Evolutionary conservation across 2,797 vertebrate species (phyloP).

Genomic region (Hippopotamyrus pictus): DNA sequence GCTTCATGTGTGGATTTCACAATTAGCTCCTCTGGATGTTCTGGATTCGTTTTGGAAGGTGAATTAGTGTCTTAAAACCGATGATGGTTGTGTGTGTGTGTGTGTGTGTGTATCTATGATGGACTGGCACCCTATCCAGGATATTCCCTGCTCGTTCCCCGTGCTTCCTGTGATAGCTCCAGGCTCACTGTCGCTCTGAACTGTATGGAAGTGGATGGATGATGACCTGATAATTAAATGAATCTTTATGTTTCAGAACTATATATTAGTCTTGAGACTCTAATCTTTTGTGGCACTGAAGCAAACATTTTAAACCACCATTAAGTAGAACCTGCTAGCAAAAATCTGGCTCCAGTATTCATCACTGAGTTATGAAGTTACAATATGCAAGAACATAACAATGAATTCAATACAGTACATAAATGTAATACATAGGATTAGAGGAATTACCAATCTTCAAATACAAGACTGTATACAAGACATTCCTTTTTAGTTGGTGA

Average conservation of each 20-base stretch:
- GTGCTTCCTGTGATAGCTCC: neutral
- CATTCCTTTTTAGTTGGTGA: neutral
- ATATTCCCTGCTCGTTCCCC: neutral
- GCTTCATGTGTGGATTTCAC: neutral
- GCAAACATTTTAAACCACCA: neutral
- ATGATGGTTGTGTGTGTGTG: neutral
- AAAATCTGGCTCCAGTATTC: conserved; percentile 3
- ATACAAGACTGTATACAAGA: neutral
- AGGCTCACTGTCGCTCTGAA: neutral
- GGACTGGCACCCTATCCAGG: neutral
- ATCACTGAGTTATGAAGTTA: neutral
- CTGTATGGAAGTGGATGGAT: neutral
- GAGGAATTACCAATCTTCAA: neutral
- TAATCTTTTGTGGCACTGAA: neutral
- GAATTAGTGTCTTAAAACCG: neutral
- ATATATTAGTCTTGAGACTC: neutral
- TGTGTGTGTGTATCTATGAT: neutral
- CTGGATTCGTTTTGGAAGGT: neutral
- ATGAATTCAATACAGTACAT: neutral
- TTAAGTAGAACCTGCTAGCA: neutral
- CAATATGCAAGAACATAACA: neutral
- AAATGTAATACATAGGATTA: neutral
- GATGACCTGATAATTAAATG: neutral
- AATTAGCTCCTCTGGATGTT: neutral
- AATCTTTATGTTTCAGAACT: neutral